Base-by-base conservation (phyloP, 2,888 invertebrate species). In the Blastobasis lacticolella region DNA sequence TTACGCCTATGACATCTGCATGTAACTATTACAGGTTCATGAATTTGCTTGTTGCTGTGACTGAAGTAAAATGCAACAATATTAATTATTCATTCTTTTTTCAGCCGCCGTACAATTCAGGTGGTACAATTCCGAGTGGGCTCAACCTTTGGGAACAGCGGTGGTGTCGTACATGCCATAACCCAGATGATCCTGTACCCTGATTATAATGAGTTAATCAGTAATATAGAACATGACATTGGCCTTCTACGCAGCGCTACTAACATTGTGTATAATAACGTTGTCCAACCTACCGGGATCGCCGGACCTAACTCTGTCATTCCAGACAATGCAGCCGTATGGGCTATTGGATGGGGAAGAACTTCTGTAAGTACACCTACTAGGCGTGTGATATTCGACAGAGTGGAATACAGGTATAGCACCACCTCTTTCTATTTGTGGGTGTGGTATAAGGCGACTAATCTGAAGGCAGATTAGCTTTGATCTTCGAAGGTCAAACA, bases 281-380 rank as follows among this genome's bases (percentile, higher is more conserved):
- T 54, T 3, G 63, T 70, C 0, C 54, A 56, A 4, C 57, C 69
- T 4, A 74, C 46, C 4, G 54, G 57, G 5, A 70, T 80, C 6
- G 71, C 81, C 40, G 70, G 76, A 0, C 4, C 66, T 10, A 73
- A 66, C 53, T 81, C 78, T 57, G 59, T 64, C 9, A 54, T 78
- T 1, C 55, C 52, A 8, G 76, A 76, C 54, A 69, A 74, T 53
- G 62, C 69, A 49, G 57, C 61, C 2, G 71, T 78, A 0, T 77
- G 70, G 72, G 74, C 76, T 38, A 59, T 67, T 38, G 79, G 81
- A 57, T 81, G 78, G 79, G 81, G 81, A 0, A 38, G 56, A 9
- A 66, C 60, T 41, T 53, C 53, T 4, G 78, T 79, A 61, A 72
- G 75, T 23, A 23, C 23, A 23, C 69, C 10, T 47, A 9, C 36